Conservation (phyloP, 2,113 vertebrate species). For the Pseudorhombus dupliciocellatus region DNA sequence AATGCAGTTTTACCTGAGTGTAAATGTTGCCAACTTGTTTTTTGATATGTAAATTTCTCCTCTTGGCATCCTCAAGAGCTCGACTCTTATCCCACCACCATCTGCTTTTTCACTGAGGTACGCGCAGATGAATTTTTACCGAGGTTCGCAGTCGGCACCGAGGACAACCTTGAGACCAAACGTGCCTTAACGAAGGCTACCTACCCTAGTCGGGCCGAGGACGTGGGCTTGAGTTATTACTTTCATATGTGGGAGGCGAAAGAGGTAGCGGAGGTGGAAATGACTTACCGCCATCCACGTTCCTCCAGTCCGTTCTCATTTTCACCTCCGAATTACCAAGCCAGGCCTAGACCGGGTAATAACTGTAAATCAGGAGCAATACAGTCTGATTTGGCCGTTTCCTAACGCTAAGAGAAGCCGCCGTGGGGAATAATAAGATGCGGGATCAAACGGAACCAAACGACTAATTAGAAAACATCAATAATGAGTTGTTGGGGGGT, state of each 20-base stretch:
- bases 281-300: slow-evolving; percentile 73
- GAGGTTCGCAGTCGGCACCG: slow-evolving; percentile 14
- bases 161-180: slow-evolving; percentile 64
- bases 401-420: slow-evolving; percentile 62
- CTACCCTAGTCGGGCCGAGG: slow-evolving; percentile 43
- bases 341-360: slow-evolving; percentile 53
- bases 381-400: slow-evolving; percentile 76
- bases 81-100: slow-evolving; percentile 39
- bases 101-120: slow-evolving; percentile 33
- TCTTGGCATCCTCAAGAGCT: slow-evolving; percentile 30
- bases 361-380: slow-evolving; percentile 76
- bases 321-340: slow-evolving; percentile 69
- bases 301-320: slow-evolving; percentile 60
- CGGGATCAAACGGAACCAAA: slow-evolving; percentile 61
- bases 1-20: slow-evolving; percentile 39
- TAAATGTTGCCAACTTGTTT: slow-evolving; percentile 20
- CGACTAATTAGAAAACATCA: slow-evolving; percentile 74
- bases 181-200: slow-evolving; percentile 36
- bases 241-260: slow-evolving; percentile 45
- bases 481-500: slow-evolving; percentile 53
- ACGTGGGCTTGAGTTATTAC: slow-evolving; percentile 61
- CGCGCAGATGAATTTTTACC: slow-evolving; percentile 32
- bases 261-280: slow-evolving; percentile 49
- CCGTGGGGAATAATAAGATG: slow-evolving; percentile 56
- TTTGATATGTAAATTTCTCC: slow-evolving; percentile 49